phyloP scores from a whole-genome alignment of 1,140 invertebrate genomes.

The Nephotettix cincticeps region DNA sequence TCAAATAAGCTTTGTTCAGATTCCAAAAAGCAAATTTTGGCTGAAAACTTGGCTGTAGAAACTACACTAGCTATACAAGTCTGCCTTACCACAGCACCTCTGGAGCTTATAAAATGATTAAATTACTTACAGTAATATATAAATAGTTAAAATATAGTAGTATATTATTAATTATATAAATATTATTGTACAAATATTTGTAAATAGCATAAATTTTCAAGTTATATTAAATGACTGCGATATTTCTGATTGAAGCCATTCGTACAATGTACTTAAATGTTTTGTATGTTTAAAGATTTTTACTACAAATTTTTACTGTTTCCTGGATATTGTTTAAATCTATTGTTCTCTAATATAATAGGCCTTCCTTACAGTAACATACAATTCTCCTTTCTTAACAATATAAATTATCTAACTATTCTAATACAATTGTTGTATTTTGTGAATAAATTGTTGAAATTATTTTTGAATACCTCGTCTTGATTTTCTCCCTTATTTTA shows the following conservation, averaged over 20 bases:
- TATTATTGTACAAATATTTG: slow-evolving; percentile 20
- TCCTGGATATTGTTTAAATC: not conserved
- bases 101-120: not conserved
- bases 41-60: slow-evolving; percentile 1
- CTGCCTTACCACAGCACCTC: not conserved
- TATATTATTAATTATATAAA: slow-evolving; percentile 19
- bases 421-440: slow-evolving; percentile 26
- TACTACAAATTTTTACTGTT: slow-evolving; percentile 1
- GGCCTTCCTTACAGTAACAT: slow-evolving; percentile 10
- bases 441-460: slow-evolving; percentile 27
- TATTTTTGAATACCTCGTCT: slow-evolving; percentile 11
- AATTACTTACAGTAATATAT: slow-evolving; percentile 17
- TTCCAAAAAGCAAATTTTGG: slow-evolving; percentile 7
- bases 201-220: slow-evolving; percentile 16
- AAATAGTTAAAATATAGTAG: slow-evolving; percentile 26
- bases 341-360: slow-evolving; percentile 1
- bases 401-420: slow-evolving; percentile 10
- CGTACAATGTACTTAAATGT: slow-evolving; percentile 9
- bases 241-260: not conserved
- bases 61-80: not conserved
- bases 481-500: no score
- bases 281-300: slow-evolving; percentile 8
- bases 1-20: not conserved
- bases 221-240: slow-evolving; percentile 12
- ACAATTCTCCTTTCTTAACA: not conserved